phyloP scores from a whole-genome alignment of 2,888 invertebrate species.

The Nomada fabriciana region DNA sequence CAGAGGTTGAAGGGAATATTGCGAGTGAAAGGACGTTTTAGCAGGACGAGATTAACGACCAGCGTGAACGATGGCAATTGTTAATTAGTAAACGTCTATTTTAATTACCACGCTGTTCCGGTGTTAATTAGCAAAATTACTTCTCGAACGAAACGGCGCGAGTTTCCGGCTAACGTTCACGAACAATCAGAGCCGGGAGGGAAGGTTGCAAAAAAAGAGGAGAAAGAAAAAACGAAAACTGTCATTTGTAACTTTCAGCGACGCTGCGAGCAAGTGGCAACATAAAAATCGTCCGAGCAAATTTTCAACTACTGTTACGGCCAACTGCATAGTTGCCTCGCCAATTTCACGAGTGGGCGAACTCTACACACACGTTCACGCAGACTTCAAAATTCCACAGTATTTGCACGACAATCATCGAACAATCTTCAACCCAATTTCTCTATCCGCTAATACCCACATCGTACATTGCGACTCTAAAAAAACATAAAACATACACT shows the following conservation, averaged over 20 bases:
- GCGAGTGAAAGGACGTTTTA: not conserved
- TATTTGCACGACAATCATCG: no score
- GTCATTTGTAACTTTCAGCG: slow-evolving; percentile 31
- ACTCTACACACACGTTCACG: no score
- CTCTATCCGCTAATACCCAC: no score
- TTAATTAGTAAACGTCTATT: slow-evolving; percentile 44
- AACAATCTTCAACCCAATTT: no score
- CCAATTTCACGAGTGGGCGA: no score
- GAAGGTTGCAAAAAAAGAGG: not conserved
- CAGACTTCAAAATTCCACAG: no score
- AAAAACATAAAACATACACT: no score
- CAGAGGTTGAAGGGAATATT: not conserved
- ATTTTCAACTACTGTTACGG: not conserved
- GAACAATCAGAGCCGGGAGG: slow-evolving; percentile 30
- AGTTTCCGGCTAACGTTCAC: slow-evolving; percentile 9
- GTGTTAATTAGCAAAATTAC: slow-evolving; percentile 52
- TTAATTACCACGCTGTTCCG: slow-evolving; percentile 49
- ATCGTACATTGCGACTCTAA: no score
- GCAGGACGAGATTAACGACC: not conserved
- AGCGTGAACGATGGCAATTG: slow-evolving; percentile 11
- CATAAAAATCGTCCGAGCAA: not conserved
- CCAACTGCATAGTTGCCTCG: no score
- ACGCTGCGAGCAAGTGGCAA: not conserved
- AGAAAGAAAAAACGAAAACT: not conserved
- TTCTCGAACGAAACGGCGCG: slow-evolving; percentile 2